phyloP scores from a whole-genome alignment of 2,797 vertebrate genomes.

The Chaetodon trifasciatus region DNA sequence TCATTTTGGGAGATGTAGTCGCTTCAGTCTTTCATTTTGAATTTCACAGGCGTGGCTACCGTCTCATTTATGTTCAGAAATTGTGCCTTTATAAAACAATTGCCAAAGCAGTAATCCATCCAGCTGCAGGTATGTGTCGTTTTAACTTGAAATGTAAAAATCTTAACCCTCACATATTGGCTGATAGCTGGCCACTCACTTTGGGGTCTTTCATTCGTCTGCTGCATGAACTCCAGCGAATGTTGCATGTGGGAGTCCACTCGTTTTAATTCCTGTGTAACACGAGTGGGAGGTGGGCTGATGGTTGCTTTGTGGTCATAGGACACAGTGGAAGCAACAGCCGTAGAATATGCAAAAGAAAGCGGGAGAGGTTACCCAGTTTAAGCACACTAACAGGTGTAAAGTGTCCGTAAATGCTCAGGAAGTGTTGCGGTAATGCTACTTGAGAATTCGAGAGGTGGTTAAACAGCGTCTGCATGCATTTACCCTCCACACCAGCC shows the following conservation, averaged over 20 bases:
- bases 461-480: background rate
- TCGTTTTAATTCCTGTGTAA: background rate
- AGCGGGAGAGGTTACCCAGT: background rate
- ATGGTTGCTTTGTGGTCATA: conserved; percentile 4
- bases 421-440: background rate
- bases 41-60: background rate
- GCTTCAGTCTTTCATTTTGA: background rate
- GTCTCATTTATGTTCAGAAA: background rate
- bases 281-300: conserved; percentile 8
- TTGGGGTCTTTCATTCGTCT: background rate
- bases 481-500: conserved; percentile 2
- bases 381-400: background rate
- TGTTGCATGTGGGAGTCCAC: background rate
- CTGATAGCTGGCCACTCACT: background rate
- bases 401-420: background rate
- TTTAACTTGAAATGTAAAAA: background rate
- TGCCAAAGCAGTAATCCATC: background rate
- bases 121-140: background rate
- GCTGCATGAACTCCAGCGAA: conserved; percentile 20
- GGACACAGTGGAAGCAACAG: background rate
- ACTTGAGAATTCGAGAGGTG: conserved; percentile 14
- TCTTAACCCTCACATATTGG: background rate
- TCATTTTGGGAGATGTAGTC: conserved; percentile 21
- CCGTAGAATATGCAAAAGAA: background rate
- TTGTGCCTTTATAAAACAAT: background rate